phyloP scores from a whole-genome alignment of 2,888 invertebrate species.

The Smittia sp. region DNA sequence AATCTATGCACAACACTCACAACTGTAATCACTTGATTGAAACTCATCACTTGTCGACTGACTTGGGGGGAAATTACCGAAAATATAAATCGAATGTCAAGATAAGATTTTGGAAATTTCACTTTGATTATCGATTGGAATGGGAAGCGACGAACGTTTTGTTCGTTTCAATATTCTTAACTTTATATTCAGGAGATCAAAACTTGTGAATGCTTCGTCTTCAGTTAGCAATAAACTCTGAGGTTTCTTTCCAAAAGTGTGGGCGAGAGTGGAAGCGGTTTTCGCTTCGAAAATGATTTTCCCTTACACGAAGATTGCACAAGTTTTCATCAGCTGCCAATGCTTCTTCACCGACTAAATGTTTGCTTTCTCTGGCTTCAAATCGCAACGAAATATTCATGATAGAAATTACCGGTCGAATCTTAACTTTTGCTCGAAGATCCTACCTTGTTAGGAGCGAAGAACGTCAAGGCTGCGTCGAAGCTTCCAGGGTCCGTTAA shows the following conservation, averaged over 20 bases:
- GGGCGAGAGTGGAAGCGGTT: too few relatives aligned
- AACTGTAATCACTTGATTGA: neutral
- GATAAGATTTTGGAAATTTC: neutral
- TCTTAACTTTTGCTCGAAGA: constrained; percentile 45
- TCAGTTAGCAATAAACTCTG: too few relatives aligned
- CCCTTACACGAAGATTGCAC: neutral
- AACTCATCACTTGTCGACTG: neutral
- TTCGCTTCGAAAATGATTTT: too few relatives aligned
- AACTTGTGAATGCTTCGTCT: neutral
- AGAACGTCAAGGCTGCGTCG: constrained; percentile 45
- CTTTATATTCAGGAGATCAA: neutral
- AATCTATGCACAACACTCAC: neutral
- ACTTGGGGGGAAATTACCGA: neutral
- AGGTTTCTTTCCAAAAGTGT: too few relatives aligned
- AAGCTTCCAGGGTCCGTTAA: neutral
- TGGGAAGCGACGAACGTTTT: too few relatives aligned
- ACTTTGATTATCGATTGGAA: neutral
- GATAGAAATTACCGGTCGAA: neutral
- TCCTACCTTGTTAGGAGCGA: constrained; percentile 61
- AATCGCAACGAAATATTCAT: neutral
- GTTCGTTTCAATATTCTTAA: constrained; percentile 11
- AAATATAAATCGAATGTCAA: constrained; percentile 40
- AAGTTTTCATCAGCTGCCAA: constrained; percentile 7
- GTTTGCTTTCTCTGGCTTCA: neutral
- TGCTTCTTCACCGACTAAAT: neutral